Evolutionary conservation across 2,888 invertebrate genomes (phyloP), one percentile per base, ranked within the genome.

Genomic region (Ornithoptera alexandrae): DNA sequence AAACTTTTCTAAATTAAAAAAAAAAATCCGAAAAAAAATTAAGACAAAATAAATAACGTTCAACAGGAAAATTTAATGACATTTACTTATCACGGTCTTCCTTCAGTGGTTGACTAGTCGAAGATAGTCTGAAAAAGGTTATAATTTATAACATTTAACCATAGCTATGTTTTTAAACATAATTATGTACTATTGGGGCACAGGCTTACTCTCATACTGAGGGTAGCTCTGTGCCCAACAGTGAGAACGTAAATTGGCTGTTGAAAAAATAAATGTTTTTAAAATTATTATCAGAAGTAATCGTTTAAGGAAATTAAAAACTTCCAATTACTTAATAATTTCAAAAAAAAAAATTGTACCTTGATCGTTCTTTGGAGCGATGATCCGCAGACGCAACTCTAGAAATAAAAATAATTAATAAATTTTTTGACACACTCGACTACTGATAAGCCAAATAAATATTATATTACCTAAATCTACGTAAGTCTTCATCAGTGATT

Each of bases 1-100:
- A 85, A 7, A 88, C 85, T 78, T 82, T 86, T 80, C 89, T 89
- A 80, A 70, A 79, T 78, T 77, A 77, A 73, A 75, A 68, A 68
- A 67, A 69, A 70, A 58, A 67, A 22, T 22, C 22, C 22, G 22
- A 70, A 64, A 69, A 73, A 75, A 69, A 69, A 20, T 50, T 53
- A 18, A 50, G 24, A 62, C 17, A 12, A 63, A 53, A 56, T 39
- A 57, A 64, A 24, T 24, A 22, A 39, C 18, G 18, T n/a, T n/a
- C 6, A 53, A 53, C n/a, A 15, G 46, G 20, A 5, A 4, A 62
- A 42, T 39, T n/a, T 42, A 22, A n/a, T 53, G 17, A 46, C 17
- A 59, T 81, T 81, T 76, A 85, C 84, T 81, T 85, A 0, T 77
- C 77, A 18, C 74, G 72, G 61, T 68, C 71, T 18, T 77, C 78